Evolutionary conservation across 2,113 vertebrate species (phyloP).

Genomic region (Eublepharis macularius): DNA sequence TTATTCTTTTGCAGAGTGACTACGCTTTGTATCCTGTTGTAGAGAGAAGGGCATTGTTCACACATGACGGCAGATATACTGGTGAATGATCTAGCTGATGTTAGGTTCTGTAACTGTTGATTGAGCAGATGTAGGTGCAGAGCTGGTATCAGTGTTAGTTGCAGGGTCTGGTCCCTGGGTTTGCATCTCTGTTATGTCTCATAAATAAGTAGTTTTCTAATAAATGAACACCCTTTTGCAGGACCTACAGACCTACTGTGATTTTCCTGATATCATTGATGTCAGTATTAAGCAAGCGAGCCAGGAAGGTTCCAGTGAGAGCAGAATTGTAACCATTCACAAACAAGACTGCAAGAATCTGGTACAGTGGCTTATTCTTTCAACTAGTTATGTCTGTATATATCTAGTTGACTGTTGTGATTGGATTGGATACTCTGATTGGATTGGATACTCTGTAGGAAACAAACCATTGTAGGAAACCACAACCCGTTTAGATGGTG

Average conservation of each 20-base stretch:
- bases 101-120: neutral
- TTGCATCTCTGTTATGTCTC: neutral
- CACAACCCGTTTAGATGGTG: neutral
- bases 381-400: neutral
- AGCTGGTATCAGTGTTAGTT: too few species aligned
- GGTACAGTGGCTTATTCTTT: constrained; percentile 75
- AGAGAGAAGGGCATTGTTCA: too few species aligned
- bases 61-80: too few species aligned
- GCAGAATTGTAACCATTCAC: constrained; percentile 93
- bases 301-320: constrained; percentile 89
- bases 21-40: too few species aligned
- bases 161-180: too few species aligned
- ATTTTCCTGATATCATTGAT: constrained; percentile 96
- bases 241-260: constrained; percentile 92
- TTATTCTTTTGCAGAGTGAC: too few species aligned
- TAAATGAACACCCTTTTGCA: constrained; percentile 54
- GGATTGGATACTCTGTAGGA: neutral
- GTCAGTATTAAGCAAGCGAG: constrained; percentile 94
- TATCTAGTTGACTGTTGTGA: constrained; percentile 3
- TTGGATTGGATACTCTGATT: neutral
- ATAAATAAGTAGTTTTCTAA: constrained; percentile 9
- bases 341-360: constrained; percentile 90
- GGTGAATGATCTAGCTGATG: too few species aligned
- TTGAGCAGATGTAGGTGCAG: neutral
- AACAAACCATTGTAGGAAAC: neutral